A percentile compares a stretch with the other conserved stretches of the same genome.
These are phyloP conservation scores for Lamellibrachia luymesi DNA, from an alignment of 1,140 invertebrate species.

Conservation along the genomic window DNA sequence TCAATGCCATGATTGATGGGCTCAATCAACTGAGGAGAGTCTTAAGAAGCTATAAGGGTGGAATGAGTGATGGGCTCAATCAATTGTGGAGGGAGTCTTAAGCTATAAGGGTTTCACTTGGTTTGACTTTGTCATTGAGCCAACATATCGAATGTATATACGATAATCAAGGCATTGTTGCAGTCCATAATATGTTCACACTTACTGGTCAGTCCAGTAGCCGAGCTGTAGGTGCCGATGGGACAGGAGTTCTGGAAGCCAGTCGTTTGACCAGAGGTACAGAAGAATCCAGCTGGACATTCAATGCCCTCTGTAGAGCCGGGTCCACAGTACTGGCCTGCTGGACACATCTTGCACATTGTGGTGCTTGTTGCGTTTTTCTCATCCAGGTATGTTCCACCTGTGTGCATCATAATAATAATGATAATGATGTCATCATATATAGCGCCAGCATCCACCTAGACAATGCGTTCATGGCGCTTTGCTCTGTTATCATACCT, in stretches of 20 bases:
- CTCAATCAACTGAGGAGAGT: no score
- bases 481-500: no score
- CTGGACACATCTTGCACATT: constrained; percentile 42
- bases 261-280: constrained; percentile 35
- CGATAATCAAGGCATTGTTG: no score
- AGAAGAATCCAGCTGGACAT: constrained; percentile 51
- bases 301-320: constrained; percentile 33
- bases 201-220: constrained; percentile 42
- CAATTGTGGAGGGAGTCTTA: no score
- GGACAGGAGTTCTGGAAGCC: constrained; percentile 46
- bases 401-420: constrained; percentile 22
- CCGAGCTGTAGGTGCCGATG: constrained; percentile 45
- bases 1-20: no score
- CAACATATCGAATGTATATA: not conserved
- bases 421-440: no score
- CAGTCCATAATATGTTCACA: not conserved
- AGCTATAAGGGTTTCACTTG: no score
- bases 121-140: no score
- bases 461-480: no score
- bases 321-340: constrained; percentile 39
- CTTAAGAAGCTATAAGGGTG: no score
- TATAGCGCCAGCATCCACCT: no score
- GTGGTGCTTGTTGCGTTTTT: constrained; percentile 34
- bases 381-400: constrained; percentile 41
- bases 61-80: no score